A percentile compares a stretch with the other conserved stretches of the same genome.
These are phyloP conservation scores for Theropithecus gelada DNA, from an alignment of 2,113 vertebrate species.

Conservation along the genomic window DNA sequence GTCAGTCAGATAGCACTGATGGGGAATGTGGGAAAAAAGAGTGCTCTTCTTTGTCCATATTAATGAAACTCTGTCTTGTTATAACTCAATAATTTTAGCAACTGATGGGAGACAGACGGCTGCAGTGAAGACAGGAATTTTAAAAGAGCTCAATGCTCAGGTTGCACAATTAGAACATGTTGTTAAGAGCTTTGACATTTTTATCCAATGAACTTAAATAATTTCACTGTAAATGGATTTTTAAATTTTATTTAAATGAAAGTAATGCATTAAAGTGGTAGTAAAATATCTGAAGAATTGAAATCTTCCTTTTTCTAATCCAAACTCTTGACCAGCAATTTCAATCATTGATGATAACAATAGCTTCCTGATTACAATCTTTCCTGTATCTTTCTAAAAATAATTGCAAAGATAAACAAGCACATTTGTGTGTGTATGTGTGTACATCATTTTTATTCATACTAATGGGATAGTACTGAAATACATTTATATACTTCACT, in stretches of 20 bases:
- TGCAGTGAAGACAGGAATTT: constrained; percentile 22
- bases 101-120: not conserved
- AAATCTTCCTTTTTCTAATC: not conserved
- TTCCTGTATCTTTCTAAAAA: not conserved
- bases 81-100: constrained; percentile 33
- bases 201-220: not conserved
- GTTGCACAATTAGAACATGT: not conserved
- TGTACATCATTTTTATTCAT: not conserved
- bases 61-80: constrained; percentile 42
- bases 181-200: not conserved
- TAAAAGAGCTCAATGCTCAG: constrained; percentile 1
- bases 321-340: not conserved
- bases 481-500: not conserved
- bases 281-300: not conserved
- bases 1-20: constrained; percentile 49
- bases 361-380: not conserved
- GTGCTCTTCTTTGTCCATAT: not conserved
- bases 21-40: not conserved
- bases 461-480: not conserved
- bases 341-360: not conserved
- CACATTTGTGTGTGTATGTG: not conserved
- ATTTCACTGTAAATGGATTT: constrained; percentile 18
- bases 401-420: not conserved
- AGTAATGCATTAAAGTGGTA: not conserved
- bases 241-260: not conserved